Evolutionary conservation across 2,113 vertebrate genomes (phyloP).

Genomic region (Athene cunicularia): DNA sequence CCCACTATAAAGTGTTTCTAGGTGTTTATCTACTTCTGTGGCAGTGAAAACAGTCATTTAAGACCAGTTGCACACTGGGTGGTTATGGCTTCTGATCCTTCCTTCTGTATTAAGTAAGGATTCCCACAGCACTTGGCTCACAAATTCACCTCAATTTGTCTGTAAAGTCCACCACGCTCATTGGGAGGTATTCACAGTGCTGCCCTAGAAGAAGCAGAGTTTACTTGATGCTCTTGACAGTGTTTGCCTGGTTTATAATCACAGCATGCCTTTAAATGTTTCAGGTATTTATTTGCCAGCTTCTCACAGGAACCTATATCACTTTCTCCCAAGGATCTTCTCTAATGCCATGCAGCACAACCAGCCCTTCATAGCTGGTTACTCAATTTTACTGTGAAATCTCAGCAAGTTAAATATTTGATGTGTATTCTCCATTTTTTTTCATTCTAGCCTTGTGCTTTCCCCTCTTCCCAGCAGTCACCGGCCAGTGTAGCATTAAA

Average conservation of each 20-base stretch:
- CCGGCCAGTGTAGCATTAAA: background rate
- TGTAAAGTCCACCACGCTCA: rapidly evolving
- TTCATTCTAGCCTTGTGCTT: background rate
- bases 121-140: background rate
- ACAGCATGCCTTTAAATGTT: background rate
- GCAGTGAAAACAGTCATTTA: background rate
- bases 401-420: background rate
- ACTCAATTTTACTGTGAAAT: background rate
- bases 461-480: background rate
- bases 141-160: background rate
- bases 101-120: background rate
- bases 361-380: background rate
- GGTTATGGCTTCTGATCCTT: background rate
- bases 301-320: background rate
- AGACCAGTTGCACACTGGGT: background rate
- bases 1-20: background rate
- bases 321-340: background rate
- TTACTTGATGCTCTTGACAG: background rate
- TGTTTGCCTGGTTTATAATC: background rate
- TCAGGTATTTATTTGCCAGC: background rate
- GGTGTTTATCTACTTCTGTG: background rate
- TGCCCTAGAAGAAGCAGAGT: background rate
- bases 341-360: rapidly evolving
- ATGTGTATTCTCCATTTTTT: background rate
- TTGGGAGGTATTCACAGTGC: background rate